phyloP scores from a whole-genome alignment of 2,113 vertebrate genomes.

The Hippopotamus amphibius region DNA sequence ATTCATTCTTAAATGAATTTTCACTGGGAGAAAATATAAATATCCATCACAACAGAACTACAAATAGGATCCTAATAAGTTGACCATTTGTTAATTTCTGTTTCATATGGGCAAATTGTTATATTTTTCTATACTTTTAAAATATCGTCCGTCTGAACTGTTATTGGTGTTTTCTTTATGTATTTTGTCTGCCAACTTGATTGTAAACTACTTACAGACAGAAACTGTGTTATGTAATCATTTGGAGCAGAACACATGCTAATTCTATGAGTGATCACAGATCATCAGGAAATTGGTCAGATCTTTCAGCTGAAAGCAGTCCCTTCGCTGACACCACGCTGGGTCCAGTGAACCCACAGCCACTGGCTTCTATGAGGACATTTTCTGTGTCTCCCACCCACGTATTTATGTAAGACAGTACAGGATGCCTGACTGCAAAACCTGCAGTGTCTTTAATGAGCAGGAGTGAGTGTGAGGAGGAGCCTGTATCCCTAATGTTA shows the following conservation, averaged over 20 bases:
- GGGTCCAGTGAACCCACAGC: neutral
- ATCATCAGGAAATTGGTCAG: neutral
- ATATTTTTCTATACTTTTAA: neutral
- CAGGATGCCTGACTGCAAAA: neutral
- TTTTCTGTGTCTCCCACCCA: neutral
- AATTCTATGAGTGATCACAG: neutral
- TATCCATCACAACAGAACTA: neutral
- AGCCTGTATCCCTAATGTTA: neutral
- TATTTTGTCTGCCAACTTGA: neutral
- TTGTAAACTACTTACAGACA: neutral
- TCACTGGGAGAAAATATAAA: neutral
- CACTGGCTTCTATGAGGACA: neutral
- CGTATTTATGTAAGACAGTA: neutral
- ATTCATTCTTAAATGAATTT: neutral
- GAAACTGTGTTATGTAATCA: neutral
- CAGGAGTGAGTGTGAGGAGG: neutral
- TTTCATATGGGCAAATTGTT: neutral
- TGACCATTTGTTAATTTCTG: neutral
- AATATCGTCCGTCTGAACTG: neutral
- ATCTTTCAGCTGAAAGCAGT: neutral
- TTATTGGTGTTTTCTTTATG: neutral
- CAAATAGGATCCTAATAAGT: neutral
- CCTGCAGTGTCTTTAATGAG: neutral
- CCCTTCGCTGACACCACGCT: too few species aligned
- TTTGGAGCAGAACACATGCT: neutral